Conservation (phyloP, 2,113 vertebrate genomes). For the Pyrgilauda ruficollis region DNA sequence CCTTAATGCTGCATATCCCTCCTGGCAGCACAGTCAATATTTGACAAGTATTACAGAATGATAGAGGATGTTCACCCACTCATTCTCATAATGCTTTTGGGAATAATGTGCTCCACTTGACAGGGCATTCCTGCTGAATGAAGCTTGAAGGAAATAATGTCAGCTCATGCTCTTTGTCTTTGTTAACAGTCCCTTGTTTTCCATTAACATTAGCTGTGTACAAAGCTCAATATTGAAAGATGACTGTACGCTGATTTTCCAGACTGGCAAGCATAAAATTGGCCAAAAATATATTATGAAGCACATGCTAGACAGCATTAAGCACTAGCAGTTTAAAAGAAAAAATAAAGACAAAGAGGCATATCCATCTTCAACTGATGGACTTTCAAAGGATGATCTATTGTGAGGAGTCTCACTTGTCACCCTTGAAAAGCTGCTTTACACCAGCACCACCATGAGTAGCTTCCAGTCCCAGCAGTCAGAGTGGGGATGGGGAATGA, state of each 20-base stretch:
- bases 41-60: background rate
- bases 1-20: background rate
- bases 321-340: conserved; percentile 6
- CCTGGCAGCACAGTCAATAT: background rate
- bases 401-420: background rate
- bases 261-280: conserved; percentile 46
- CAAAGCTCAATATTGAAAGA: conserved; percentile 15
- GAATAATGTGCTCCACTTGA: conserved; percentile 24
- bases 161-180: conserved; percentile 19
- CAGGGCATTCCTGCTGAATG: conserved; percentile 25
- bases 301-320: background rate
- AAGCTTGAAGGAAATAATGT: conserved; percentile 32
- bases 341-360: background rate
- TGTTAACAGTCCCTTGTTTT: background rate
- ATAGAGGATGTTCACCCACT: background rate
- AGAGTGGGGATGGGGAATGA: background rate
- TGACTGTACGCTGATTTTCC: conserved; percentile 35
- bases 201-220: conserved; percentile 24
- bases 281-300: conserved; percentile 12
- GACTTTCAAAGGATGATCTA: background rate
- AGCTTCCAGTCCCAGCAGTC: background rate
- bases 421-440: background rate
- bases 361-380: background rate
- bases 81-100: background rate
- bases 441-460: background rate